These are phyloP conservation scores for Stegodyphus mimosarum DNA, from an alignment of 1,140 invertebrate species.

Conservation along the genomic window DNA sequence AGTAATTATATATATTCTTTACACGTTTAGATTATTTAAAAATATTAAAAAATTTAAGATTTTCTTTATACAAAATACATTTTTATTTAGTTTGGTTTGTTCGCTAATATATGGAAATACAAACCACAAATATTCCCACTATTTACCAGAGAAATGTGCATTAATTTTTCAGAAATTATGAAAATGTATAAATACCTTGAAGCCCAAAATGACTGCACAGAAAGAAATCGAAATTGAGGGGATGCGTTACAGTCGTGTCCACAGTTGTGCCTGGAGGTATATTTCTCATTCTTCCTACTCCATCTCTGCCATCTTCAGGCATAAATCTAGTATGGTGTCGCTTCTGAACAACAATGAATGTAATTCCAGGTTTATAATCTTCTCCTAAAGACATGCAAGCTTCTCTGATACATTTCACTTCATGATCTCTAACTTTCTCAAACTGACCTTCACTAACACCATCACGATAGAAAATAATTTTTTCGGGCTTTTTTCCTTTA, in stretches of 20 bases:
- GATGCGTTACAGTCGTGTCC: slow-evolving; percentile 83
- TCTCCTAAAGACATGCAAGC: slow-evolving; percentile 68
- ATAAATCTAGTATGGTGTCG: slow-evolving; percentile 62
- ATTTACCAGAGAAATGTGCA: too few relatives aligned
- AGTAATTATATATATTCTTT: too few relatives aligned
- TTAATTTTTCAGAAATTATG: too few relatives aligned
- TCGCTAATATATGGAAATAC: too few relatives aligned
- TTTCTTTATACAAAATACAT: too few relatives aligned
- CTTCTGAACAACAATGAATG: slow-evolving; percentile 64
- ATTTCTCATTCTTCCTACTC: slow-evolving; percentile 71
- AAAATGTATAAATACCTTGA: slow-evolving; percentile 63
- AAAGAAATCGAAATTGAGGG: slow-evolving; percentile 86
- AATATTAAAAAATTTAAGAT: too few relatives aligned
- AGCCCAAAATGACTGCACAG: slow-evolving; percentile 77
- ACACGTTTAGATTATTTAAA: too few relatives aligned
- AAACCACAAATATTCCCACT: too few relatives aligned
- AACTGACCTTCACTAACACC: slow-evolving; percentile 72
- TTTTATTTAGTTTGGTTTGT: too few relatives aligned
- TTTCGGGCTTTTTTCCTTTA: slow-evolving; percentile 63
- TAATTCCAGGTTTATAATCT: slow-evolving; percentile 62
- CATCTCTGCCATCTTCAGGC: slow-evolving; percentile 62
- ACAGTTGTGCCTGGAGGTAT: slow-evolving; percentile 87
- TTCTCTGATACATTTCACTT: slow-evolving; percentile 60
- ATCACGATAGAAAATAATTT: slow-evolving; percentile 69
- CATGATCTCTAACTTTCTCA: slow-evolving; percentile 64